phyloP scores from a whole-genome alignment of 2,797 vertebrate species.

The Falco rusticolus region DNA sequence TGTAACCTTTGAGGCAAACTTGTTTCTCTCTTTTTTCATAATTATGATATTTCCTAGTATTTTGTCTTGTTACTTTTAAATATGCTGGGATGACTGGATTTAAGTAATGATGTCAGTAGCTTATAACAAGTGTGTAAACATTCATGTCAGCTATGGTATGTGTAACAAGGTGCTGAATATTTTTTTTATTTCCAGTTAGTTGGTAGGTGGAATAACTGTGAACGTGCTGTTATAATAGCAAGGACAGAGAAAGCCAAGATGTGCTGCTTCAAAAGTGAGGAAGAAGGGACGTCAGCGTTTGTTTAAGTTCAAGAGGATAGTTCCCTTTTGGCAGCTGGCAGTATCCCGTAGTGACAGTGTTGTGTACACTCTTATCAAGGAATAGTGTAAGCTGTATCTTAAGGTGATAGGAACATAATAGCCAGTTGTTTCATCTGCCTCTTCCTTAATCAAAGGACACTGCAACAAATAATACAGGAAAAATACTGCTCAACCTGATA shows the following conservation, averaged over 20 bases:
- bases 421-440: not conserved
- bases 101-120: not conserved
- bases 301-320: not conserved
- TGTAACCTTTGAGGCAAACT: not conserved
- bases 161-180: not conserved
- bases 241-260: not conserved
- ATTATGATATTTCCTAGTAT: not conserved
- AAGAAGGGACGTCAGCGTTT: not conserved
- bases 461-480: not conserved
- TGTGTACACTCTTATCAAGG: not conserved
- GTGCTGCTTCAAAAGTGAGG: not conserved
- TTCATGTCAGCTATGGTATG: not conserved
- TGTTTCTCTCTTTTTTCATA: not conserved
- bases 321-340: not conserved
- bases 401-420: not conserved
- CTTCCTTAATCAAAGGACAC: not conserved
- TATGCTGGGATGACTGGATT: not conserved
- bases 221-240: not conserved
- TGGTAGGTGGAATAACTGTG: not conserved
- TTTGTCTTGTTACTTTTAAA: not conserved
- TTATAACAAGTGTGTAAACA: rapidly evolving
- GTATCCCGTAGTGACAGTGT: not conserved
- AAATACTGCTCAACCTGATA: not conserved
- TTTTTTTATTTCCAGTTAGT: not conserved
- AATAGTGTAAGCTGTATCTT: not conserved